phyloP scores from a whole-genome alignment of 1,140 invertebrate species.

The Mycetomoellerius zeteki region DNA sequence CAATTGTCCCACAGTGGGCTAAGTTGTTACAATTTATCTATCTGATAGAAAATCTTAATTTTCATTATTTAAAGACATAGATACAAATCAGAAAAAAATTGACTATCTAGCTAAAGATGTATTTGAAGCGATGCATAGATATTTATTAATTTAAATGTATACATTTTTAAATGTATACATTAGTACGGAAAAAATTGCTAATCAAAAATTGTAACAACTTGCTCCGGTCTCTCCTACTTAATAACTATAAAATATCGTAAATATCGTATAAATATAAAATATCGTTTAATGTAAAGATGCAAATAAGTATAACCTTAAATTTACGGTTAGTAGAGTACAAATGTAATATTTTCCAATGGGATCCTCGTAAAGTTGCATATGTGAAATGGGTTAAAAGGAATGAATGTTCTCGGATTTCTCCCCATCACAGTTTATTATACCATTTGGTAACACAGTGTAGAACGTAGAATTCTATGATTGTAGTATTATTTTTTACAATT shows the following conservation, averaged over 20 bases:
- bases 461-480: neutral
- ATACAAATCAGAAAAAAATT: too few species aligned
- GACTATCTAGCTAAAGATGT: too few species aligned
- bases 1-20: too few species aligned
- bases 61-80: too few species aligned
- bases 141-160: too few species aligned
- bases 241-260: neutral
- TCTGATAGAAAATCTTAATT: too few species aligned
- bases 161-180: too few species aligned
- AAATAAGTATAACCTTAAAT: neutral
- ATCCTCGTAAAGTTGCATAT: neutral
- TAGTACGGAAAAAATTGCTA: too few species aligned
- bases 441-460: neutral
- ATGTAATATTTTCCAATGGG: conserved; percentile 12
- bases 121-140: too few species aligned
- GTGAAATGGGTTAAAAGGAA: conserved; percentile 32
- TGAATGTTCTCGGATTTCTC: conserved; percentile 14
- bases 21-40: too few species aligned
- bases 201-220: too few species aligned
- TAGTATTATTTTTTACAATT: neutral
- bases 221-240: too few species aligned
- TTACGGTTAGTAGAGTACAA: neutral
- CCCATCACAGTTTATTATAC: neutral
- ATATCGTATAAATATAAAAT: conserved; percentile 15
- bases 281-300: neutral